Evolutionary conservation across 2,113 vertebrate species (phyloP), one percentile per base, ranked within the genome.

Genomic region (Montifringilla adamsi): DNA sequence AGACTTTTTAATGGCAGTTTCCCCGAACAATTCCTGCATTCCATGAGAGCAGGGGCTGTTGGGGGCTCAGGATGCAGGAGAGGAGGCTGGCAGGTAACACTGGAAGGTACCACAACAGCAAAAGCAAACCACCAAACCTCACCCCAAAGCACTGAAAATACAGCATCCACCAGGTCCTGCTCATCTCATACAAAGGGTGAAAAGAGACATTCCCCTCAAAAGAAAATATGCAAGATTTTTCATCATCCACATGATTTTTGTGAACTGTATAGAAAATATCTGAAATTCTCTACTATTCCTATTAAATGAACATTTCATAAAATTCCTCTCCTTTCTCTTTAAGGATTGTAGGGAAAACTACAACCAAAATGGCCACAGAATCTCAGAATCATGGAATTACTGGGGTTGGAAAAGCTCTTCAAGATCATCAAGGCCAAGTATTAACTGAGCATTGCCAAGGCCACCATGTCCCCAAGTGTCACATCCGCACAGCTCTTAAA

Each of bases 21-120:
- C 4, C 56, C 28, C 8, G 20, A 53, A 39, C 67, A 58, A 33
- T n/a, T 39, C 20, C 46, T 70, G 27, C 59, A 12, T 18, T 23
- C 19, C 7, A 2, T 5, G 30, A 43, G 5, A 75, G 31, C 17
- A 74, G 50, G 37, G 44, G 9, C 27, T 2, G 0, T 0, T 21
- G 47, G 26, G 21, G 23, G 27, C 22, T 62, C 19, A 16, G 53
- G 41, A 11, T 31, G 35, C 4, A 5, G 39, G 41, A 41, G 43
- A 37, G 74, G 47, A 41, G 31, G 33, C 15, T 91, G 52, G 44
- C 39, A 64, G 47, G 59, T 9, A 33, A 3, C 27, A 0, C n/a
- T 15, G 26, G 27, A 18, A 60, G n/a, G 22, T 28, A 1, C 17
- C 59, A 44, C 31, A 17, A 43, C 1, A 35, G 50, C 26, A 44